Base-by-base conservation (phyloP, 2,888 invertebrate genomes). In the Ophion slaviceki region DNA sequence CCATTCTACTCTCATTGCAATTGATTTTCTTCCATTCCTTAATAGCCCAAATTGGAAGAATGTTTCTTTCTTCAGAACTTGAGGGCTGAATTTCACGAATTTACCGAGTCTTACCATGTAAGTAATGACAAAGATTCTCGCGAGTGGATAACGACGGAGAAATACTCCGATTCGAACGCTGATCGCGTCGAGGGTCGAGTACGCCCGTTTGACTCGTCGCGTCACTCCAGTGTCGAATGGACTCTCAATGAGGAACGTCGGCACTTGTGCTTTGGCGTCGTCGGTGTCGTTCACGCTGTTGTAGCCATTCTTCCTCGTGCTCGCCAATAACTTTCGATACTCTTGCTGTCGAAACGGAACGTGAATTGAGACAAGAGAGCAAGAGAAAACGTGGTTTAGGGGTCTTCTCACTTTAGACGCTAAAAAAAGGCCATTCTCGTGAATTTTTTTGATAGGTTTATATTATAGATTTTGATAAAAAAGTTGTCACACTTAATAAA, bases 121-220 rank as follows among this genome's bases (percentile, higher is more conserved):
- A 90, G 97, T 94, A 85, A 98, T 95, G n/a, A 98, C 96, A 92
- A 97, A 96, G 83, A 98, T 96, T 90, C 98, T 95, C 82, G 98
- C 96, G 68, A 97, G 94, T 0, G 98, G 98, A 94, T 98, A 97
- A 82, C 98, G 95, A 82, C 97, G 95, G 71, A 98, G 94, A 93
- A 98, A 97, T 24, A 97, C 95, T 14, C 98, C 98, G 24, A 98
- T 94, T 61, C 97, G 95, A 80, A 98, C 95, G 68, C 98, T 97
- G 78, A 98, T 95, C 32, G 96, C 96, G 94, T 98, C 97, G 32
- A 98, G 94, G 20, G 96, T 95, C 62, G 96, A 96, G 91, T 97
- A 97, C 10, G 97, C 97, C 88, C 96, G 95, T 93, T 97, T 98
- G 24, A 98, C 96, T 89, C 96, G 95, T 86, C 96, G 95, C 0